A percentile compares a stretch with the other conserved stretches of the same genome.
phyloP scores from a whole-genome alignment of 2,797 vertebrate species.

The Bovichtus variegatus region DNA sequence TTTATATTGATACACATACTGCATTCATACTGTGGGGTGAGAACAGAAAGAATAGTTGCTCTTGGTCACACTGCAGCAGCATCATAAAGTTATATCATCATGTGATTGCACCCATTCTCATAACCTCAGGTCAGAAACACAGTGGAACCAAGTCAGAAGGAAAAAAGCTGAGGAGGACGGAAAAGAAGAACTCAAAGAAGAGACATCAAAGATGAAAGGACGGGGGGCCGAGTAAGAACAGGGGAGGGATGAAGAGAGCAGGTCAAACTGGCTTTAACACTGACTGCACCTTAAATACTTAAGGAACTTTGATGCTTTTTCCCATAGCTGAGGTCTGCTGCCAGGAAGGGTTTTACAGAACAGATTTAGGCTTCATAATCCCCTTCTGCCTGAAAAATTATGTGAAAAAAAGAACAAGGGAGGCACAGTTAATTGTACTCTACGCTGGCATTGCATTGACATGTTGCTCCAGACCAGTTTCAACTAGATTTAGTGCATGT shows the following conservation, averaged over 20 bases:
- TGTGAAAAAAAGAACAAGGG: conserved; percentile 57
- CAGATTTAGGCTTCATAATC: conserved; percentile 77
- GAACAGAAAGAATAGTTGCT: not conserved
- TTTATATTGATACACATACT: not conserved
- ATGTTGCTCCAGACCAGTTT: conserved; percentile 66
- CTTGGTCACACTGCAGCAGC: not conserved
- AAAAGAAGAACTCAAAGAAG: conserved; percentile 15
- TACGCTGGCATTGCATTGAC: conserved; percentile 54
- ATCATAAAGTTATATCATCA: conserved; percentile 36
- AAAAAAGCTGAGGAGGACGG: not conserved
- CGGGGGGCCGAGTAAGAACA: not conserved
- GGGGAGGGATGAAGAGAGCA: conserved; percentile 6
- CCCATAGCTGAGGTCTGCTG: conserved; percentile 56
- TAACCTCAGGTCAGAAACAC: conserved; percentile 51
- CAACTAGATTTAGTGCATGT: conserved; percentile 58
- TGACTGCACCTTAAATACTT: conserved; percentile 55
- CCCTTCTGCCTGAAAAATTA: conserved; percentile 59
- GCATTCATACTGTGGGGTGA: not conserved
- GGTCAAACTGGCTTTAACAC: conserved; percentile 45
- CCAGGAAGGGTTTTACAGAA: conserved; percentile 62
- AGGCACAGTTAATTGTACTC: conserved; percentile 68
- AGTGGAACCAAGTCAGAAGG: conserved; percentile 6
- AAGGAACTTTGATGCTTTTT: conserved; percentile 67
- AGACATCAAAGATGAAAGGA: conserved; percentile 40
- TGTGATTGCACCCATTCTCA: conserved; percentile 36